Evolutionary conservation across 1,140 invertebrate species (phyloP).

Genomic region (Microplitis demolitor): DNA sequence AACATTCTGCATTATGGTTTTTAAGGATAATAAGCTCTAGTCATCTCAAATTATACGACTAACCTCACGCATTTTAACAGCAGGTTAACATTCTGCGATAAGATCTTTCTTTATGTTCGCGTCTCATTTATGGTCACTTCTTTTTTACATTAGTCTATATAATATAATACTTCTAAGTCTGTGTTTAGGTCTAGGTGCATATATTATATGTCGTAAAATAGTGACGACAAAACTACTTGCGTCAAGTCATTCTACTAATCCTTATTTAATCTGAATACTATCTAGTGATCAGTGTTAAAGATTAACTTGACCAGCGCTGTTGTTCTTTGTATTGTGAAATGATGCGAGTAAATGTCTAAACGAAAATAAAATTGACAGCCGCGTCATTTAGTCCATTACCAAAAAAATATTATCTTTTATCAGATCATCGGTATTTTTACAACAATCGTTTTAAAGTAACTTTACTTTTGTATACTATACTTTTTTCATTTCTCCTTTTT

Average conservation of each 20-base stretch:
- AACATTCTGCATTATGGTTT: too few species aligned
- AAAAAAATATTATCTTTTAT: not conserved
- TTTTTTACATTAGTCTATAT: not conserved
- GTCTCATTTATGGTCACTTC: not conserved
- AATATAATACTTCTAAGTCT: not conserved
- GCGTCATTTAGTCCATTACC: conserved; percentile 24
- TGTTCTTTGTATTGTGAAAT: not conserved
- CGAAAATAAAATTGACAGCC: not conserved
- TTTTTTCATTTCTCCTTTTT: too few species aligned
- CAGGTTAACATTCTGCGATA: conserved; percentile 29
- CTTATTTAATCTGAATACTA: conserved; percentile 45
- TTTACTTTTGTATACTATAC: too few species aligned
- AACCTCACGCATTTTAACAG: conserved; percentile 25
- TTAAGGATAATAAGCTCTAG: too few species aligned
- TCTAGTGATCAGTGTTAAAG: conserved; percentile 34
- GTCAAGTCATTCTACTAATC: conserved; percentile 46
- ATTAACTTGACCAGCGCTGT: conserved; percentile 40
- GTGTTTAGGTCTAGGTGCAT: too few species aligned
- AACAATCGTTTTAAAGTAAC: too few species aligned
- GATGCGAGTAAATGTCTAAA: not conserved
- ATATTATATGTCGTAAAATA: not conserved
- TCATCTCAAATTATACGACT: too few species aligned
- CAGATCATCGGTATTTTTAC: too few species aligned
- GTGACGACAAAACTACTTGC: not conserved
- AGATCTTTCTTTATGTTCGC: conserved; percentile 4